Percentiles rank a stretch among this genome's conserved stretches.
These are phyloP conservation scores for Theretra japonica DNA, from an alignment of 2,888 invertebrate species.

Conservation along the genomic window DNA sequence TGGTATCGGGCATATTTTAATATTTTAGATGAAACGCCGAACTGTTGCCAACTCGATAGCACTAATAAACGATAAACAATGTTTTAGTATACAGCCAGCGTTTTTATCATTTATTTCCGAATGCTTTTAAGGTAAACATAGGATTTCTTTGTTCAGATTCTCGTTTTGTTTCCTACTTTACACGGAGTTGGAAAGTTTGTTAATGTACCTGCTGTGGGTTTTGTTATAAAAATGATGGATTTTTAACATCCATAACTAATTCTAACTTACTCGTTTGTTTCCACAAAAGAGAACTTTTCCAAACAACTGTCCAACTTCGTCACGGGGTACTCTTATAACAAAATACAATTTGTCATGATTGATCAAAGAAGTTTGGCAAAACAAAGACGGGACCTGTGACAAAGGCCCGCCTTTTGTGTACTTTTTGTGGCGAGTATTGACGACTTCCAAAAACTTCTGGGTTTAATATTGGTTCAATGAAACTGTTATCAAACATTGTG, in stretches of 20 bases:
- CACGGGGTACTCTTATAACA: slow-evolving; percentile 70
- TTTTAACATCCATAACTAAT: slow-evolving; percentile 59
- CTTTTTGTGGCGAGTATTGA: slow-evolving; percentile 54
- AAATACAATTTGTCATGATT: slow-evolving; percentile 82
- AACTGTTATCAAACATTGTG: background rate
- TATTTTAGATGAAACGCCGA: slow-evolving; percentile 1
- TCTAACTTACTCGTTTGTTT: slow-evolving; percentile 64
- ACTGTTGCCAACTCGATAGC: background rate
- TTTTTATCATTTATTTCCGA: background rate
- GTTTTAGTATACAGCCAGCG: background rate
- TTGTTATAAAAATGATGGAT: slow-evolving; percentile 41
- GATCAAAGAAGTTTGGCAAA: slow-evolving; percentile 77
- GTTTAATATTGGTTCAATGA: background rate
- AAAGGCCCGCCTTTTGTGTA: slow-evolving; percentile 61
- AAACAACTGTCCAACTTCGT: slow-evolving; percentile 74
- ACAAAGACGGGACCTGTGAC: slow-evolving; percentile 64
- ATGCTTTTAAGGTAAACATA: background rate
- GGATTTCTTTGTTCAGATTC: background rate
- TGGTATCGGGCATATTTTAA: slow-evolving; percentile 13
- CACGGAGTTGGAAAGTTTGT: background rate
- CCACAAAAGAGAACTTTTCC: slow-evolving; percentile 64
- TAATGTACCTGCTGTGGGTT: slow-evolving; percentile 22
- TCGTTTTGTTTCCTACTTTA: slow-evolving; percentile 3
- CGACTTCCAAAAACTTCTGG: slow-evolving; percentile 36
- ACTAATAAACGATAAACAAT: background rate